phyloP scores from a whole-genome alignment of 1,140 invertebrate species.

The Drosophila arizonae region DNA sequence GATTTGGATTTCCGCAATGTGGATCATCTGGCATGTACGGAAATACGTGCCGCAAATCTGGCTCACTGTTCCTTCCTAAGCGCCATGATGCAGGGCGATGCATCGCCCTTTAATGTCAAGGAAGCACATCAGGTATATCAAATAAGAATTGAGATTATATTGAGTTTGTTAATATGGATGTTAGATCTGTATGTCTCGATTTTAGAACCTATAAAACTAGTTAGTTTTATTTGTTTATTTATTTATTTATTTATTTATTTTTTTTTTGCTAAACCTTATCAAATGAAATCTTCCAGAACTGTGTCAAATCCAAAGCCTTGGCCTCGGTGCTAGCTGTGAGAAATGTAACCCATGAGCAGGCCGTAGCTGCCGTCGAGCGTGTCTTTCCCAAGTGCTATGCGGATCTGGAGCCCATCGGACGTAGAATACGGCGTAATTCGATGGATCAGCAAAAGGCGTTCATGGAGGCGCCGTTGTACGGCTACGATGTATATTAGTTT shows the following conservation, averaged over 20 bases:
- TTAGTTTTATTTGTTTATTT: too few species aligned
- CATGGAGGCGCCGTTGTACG: slow-evolving; percentile 90
- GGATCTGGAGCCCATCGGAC: slow-evolving; percentile 96
- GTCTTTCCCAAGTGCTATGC: slow-evolving; percentile 96
- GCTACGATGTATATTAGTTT: slow-evolving; percentile 86
- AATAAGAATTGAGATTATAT: neutral
- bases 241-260: too few species aligned
- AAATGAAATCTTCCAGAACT: slow-evolving; percentile 86
- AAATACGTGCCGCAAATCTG: slow-evolving; percentile 95
- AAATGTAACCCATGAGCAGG: slow-evolving; percentile 89
- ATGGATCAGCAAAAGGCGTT: slow-evolving; percentile 90
- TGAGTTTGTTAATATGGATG: too few species aligned
- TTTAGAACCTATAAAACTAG: too few species aligned
- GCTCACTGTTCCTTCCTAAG: slow-evolving; percentile 95
- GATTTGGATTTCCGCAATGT: slow-evolving; percentile 95
- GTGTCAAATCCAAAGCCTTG: slow-evolving; percentile 94
- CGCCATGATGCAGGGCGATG: slow-evolving; percentile 90
- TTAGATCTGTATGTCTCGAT: too few species aligned
- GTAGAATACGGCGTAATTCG: slow-evolving; percentile 90
- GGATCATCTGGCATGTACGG: slow-evolving; percentile 97
- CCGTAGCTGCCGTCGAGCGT: slow-evolving; percentile 90
- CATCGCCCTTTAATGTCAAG: slow-evolving; percentile 89
- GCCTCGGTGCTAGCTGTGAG: slow-evolving; percentile 92
- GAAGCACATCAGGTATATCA: slow-evolving; percentile 86
- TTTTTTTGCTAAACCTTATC: too few species aligned